Base-by-base conservation (phyloP, 2,797 vertebrate species). In the Benthosema pterotum region DNA sequence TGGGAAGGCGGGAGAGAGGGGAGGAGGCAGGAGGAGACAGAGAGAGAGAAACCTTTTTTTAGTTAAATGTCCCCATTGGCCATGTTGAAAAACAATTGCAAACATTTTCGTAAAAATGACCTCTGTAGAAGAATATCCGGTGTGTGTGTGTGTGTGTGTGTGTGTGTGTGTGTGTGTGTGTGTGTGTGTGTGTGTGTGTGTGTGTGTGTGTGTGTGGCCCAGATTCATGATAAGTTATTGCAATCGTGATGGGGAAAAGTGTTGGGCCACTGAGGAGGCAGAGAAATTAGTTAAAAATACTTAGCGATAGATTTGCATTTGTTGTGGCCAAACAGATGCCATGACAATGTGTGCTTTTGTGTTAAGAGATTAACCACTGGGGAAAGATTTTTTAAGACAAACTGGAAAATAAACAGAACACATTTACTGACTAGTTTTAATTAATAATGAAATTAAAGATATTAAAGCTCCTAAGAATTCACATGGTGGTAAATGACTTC, bases 341-440 rank as follows among this genome's bases (percentile, higher is more conserved):
- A 72, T 75, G 79, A 91, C 89, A 91, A 89, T 86, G 87, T 87
- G 77, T 19, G 64, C 85, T 88, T 85, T 91, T 90, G 88, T 88
- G 80, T 42, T 25, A 58, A 72, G 83, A 87, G 90, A 90, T 90
- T 90, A 89, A 87, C 85, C 87, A 83, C 86, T 86, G 75, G 76
- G 75, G 83, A 65, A 85, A 85, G 64, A 77, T 85, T 75, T n/a
- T n/a, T n/a, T n/a, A n/a, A 84, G 80, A 76, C 78, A 80, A 78
- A 74, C 75, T 76, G 69, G 52, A 60, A 32, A 32, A 32, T 32
- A 11, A 38, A 38, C 32, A 38, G 32, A 11, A 38, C 8, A 7
- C 32, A 38, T 9, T 32, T 32, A 32, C 28, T 32, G 28, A 32
- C 28, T 38, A 2, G 32, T 38, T 38, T 38, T 9, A 9, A 38